Base-by-base conservation (phyloP, 2,888 invertebrate species). In the Morpho achilles region DNA sequence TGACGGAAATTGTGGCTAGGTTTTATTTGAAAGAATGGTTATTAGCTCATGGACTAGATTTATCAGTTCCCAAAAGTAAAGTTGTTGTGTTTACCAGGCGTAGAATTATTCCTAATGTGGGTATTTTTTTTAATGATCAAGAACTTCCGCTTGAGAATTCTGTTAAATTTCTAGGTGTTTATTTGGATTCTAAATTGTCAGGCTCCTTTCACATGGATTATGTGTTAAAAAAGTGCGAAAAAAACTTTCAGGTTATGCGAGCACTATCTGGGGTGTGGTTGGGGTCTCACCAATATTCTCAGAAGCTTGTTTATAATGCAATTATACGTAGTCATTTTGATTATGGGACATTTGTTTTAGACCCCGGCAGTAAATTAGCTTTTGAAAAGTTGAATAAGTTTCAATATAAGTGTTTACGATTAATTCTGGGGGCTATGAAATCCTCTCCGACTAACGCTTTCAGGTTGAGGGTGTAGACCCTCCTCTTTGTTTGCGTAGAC, bases 261-360 rank as follows among this genome's bases (percentile, higher is more conserved):
- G 46, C 53, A 4, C 7, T 53, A 10, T 53, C 53, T 10, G 46
- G 46, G 3, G 46, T 53, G 8, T 47, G 46, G 39, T 53, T 47
- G 44, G 44, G 52, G 32, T 8, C 32, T 7, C 23, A 52, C 23
- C 52, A 44, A 8, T 52, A 23, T 6, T 39, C 41, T 6, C 40
- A 46, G 46, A 53, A 46, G 10, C 10, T 45, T 7, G 9, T 45
- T n/a, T 45, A 53, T 8, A 45, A 47, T 7, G 46, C 46, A n/a
- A 53, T 53, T 40, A 53, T 46, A 8, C 51, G 51, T 16, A 51
- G 43, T 42, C 22, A 51, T 22, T 16, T 51, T 10, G 51, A 51
- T 10, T 41, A 53, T 41, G 47, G 47, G 1, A 7, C 44, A 16
- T 53, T 47, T 40, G 40, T 47, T 8, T 41, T 53, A 10, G 53